Evolutionary conservation across 1,140 invertebrate species (phyloP), one percentile per base, ranked within the genome.

Genomic region (Micrasema minimum): DNA sequence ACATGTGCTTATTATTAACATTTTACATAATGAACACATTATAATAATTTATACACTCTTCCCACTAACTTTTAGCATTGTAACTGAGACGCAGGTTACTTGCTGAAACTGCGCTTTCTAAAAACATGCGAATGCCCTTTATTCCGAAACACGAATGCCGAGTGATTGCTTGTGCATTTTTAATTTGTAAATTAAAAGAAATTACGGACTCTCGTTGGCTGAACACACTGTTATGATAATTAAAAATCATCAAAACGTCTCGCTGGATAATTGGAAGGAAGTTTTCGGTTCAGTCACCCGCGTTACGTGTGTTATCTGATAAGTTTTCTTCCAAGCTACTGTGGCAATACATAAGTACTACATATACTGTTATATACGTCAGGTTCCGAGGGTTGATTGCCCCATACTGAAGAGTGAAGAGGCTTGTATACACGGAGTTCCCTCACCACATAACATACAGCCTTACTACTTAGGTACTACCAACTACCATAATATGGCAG

Each of bases 1-100:
- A 89, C 48, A 85, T 82, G 77, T 69, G 78, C 79, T 79, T 81
- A 79, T 79, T 81, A 79, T 37, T 61, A 77, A 65, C 76, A 69
- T 68, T 66, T 38, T 67, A 35, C 72, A 75, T 69, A 53, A 23
- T 57, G 38, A 67, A 12, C 22, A 57, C 51, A 51, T 48, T 31
- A 16, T 64, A 41, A 3, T 22, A 64, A 46, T 62, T 64, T 22
- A 70, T 50, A 23, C 53, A 23, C 65, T 69, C 71, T 72, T 65
- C 55, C 61, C 66, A 69, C 66, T 37, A 23, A 16, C 16, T 35
- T n/a, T n/a, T 57, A 38, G 23, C 37, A 43, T 31, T 16, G 51
- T 14, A 57, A 23, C 7, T 18, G 23, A 22, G 41, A 43, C 31
- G 51, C 59, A 50, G 48, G 35, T 14, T n/a, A 38, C 22, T 10